phyloP scores from a whole-genome alignment of 2,888 invertebrate species.

The Caradrina kadenii region DNA sequence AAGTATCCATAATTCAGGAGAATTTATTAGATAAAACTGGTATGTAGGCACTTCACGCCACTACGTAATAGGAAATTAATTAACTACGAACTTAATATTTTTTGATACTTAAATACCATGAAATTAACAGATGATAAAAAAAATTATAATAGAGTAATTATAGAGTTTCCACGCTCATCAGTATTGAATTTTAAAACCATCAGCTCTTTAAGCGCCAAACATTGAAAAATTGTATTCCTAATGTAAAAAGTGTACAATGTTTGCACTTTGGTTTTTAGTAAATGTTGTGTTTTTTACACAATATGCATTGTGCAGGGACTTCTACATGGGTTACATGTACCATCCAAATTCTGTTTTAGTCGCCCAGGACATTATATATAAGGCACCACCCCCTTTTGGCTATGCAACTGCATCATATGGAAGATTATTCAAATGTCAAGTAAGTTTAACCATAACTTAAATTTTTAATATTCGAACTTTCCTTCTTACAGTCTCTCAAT shows the following conservation, averaged over 20 bases:
- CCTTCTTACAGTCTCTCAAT: too few species aligned
- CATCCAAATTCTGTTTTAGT: conserved; percentile 79
- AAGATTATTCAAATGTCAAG: conserved; percentile 78
- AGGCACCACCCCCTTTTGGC: conserved; percentile 68
- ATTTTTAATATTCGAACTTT: neutral
- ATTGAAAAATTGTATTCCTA: conserved; percentile 1
- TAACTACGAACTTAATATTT: conserved; percentile 13
- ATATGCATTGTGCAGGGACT: conserved; percentile 72
- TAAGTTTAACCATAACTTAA: conserved; percentile 63
- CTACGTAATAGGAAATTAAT: conserved; percentile 24
- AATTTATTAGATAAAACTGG: conserved; percentile 7
- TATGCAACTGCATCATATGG: conserved; percentile 77
- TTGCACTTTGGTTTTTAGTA: conserved; percentile 18
- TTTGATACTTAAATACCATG: conserved; percentile 17
- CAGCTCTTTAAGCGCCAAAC: neutral
- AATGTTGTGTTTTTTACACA: conserved; percentile 53
- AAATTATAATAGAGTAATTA: conserved; percentile 10
- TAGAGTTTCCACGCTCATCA: conserved; percentile 5
- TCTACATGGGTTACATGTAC: conserved; percentile 79
- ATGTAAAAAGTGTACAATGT: conserved; percentile 36
- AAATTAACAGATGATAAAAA: conserved; percentile 36
- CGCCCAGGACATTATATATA: conserved; percentile 78
- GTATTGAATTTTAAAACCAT: neutral
- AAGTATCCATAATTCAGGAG: conserved; percentile 2
- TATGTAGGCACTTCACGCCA: neutral